Evolutionary conservation across 1,140 invertebrate species (phyloP), one percentile per base, ranked within the genome.

Genomic region (Dreissena rostriformis): DNA sequence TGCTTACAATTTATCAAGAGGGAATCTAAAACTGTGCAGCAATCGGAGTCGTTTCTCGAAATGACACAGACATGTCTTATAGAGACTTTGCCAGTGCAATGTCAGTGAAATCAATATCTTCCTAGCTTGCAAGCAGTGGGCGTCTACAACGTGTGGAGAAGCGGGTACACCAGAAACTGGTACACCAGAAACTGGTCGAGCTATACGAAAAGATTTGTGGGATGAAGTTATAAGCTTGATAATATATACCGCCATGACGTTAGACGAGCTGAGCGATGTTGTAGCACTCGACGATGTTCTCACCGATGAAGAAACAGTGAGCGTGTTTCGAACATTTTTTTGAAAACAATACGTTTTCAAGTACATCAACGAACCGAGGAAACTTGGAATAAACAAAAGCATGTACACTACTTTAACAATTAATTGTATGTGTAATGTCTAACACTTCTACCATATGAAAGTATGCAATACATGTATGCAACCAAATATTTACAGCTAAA

Each of bases 1-100:
- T 86, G 85, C 49, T 24, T 86, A 14, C 4, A 39, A 39, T 81
- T 75, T 29, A 77, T 86, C 12, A 19, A 12, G 8, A 39, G 17
- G 49, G n/a, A 83, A 49, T 61, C 77, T 15, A 39, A 51, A 26
- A 49, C n/a, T 15, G 67, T 82, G 7, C n/a, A 84, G 12, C 6
- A 70, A 24, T 82, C 72, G 0, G 79, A 76, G n/a, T 15, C 24
- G 19, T 86, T 88, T 29, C 12, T 22, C 24, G 19, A 68, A 24
- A n/a, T 87, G 0, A 68, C 70, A n/a, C 51, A 65, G 29, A 26
- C 49, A 24, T 70, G 68, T 61, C 53, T 81, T 8, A 11, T 72
- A 22, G 24, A 61, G 29, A 24, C 28, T 29, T 4, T 53, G 73
- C 26, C 29, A 81, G 7, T 19, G 72, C 0, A 19, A n/a, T 51